Evolutionary conservation across 2,113 vertebrate species (phyloP), one percentile per base, ranked within the genome.

Genomic region (Reinhardtius hippoglossoides): DNA sequence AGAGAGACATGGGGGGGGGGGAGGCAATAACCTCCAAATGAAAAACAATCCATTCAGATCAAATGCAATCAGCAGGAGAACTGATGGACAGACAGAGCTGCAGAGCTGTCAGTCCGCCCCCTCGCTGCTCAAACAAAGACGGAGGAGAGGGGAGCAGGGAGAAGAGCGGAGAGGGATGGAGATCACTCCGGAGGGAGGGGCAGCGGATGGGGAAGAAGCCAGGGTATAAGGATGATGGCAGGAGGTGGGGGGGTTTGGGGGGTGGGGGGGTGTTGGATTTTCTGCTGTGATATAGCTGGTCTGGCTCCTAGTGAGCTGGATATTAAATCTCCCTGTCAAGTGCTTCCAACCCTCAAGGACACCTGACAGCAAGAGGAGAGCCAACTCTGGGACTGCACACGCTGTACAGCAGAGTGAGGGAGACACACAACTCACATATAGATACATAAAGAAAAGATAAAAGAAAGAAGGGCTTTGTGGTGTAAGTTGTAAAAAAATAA

Each of bases 321-420:
- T 96, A 97, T 96, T 97, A 96, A 95, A 94, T 96, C 96, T 96
- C 95, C 94, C 93, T 85, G 90, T 96, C 96, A 96, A 97, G 95
- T 95, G 95, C 93, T 93, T 95, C 92, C 92, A 96, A 95, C 95
- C 95, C 94, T 96, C 95, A 94, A 94, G 92, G 94, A 93, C 94
- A 94, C 90, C 92, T 90, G 92, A 93, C 91, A 92, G 86, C 52
- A 66, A 82, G 82, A 82, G 83, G 76, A 78, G 85, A 86, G 85
- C 82, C 82, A 80, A 86, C 68, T 57, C 77, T 67, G 78, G 84
- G 83, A 81, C 57, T 50, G 81, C 82, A 82, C 75, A 74, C 37
- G 67, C 66, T 80, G 80, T 67, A 81, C 70, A 84, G 57, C 62
- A 37, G 63, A 16, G 64, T 23, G 58, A 3, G 9, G 65, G 7